phyloP scores from a whole-genome alignment of 1,140 invertebrate species.

The Stenopsyche tienmushanensis region DNA sequence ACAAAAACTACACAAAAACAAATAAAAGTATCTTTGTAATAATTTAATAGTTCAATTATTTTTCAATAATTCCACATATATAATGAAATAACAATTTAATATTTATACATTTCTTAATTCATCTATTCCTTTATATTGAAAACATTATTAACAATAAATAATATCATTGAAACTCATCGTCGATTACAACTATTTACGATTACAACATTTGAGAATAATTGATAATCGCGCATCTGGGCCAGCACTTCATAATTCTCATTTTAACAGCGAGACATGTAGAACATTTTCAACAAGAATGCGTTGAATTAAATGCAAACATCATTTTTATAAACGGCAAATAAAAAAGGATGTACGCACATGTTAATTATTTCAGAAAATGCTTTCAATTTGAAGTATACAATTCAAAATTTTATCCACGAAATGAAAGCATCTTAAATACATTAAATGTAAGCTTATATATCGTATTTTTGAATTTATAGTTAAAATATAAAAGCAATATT shows the following conservation, averaged over 20 bases:
- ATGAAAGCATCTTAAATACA: no score
- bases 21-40: conserved; percentile 14
- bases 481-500: no score
- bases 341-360: no score
- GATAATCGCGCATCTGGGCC: not conserved
- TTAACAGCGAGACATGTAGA: not conserved
- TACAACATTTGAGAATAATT: conserved; percentile 8
- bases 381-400: no score
- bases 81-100: conserved; percentile 27
- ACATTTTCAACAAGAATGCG: not conserved
- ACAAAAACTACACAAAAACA: not conserved
- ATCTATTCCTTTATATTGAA: conserved; percentile 11
- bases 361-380: no score
- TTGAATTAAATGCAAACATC: not conserved
- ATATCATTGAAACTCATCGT: not conserved
- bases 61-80: conserved; percentile 28
- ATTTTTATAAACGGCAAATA: no score
- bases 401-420: no score
- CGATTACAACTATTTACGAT: conserved; percentile 6
- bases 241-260: not conserved
- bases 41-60: conserved; percentile 24
- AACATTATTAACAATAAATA: conserved; percentile 20
- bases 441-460: no score
- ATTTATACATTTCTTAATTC: conserved; percentile 12
- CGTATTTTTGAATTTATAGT: no score